Percentiles rank a stretch among this genome's conserved stretches.
Conservation (phyloP, 1,140 invertebrate species). For the Drosophila watanabei region DNA sequence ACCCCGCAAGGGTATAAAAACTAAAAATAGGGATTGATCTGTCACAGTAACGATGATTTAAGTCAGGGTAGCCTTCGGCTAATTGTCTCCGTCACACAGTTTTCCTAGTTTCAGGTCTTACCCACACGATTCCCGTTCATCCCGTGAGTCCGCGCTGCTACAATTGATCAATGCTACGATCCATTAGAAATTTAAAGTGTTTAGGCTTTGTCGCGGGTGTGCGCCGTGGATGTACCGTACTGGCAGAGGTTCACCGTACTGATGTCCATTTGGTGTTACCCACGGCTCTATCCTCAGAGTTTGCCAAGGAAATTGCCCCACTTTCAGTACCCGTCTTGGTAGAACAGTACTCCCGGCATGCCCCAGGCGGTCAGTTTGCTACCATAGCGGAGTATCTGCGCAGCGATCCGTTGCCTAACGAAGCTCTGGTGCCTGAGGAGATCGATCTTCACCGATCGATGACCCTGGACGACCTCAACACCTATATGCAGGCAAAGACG, state of each 20-base stretch:
- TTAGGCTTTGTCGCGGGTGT: background rate
- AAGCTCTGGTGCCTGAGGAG: conserved; percentile 17
- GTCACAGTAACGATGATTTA: background rate
- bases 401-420: conserved; percentile 1
- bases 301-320: conserved; percentile 16
- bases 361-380: conserved; percentile 8
- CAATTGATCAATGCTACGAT: conserved; percentile 26
- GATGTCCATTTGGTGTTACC: conserved; percentile 33
- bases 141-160: background rate
- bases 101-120: background rate
- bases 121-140: background rate
- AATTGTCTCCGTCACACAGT: background rate
- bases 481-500: conserved; percentile 1
- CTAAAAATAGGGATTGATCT: too few species aligned
- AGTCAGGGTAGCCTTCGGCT: conserved; percentile 2
- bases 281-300: conserved; percentile 18
- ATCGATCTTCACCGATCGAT: conserved; percentile 26
- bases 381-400: conserved; percentile 11
- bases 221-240: background rate
- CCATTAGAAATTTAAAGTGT: conserved; percentile 51
- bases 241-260: background rate
- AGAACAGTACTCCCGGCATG: conserved; percentile 12
- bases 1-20: too few species aligned
- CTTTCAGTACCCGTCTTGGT: conserved; percentile 40
- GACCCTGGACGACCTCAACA: conserved; percentile 31